Base-by-base conservation (phyloP, 1,140 invertebrate genomes). In the Scaptomyza graminum region DNA sequence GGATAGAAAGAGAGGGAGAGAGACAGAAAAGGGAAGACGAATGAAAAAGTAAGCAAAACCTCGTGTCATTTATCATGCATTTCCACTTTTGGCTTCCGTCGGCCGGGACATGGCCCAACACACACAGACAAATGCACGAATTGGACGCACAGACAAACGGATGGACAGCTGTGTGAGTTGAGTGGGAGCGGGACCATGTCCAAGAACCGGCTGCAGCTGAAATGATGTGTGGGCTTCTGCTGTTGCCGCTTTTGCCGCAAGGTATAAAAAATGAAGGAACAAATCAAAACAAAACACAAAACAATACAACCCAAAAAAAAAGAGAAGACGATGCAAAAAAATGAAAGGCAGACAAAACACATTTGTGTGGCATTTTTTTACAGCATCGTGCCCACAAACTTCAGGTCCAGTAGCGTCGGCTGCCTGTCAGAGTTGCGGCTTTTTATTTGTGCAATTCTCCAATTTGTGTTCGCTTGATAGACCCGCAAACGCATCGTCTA, bases 61-160 rank as follows among this genome's bases (percentile, higher is more conserved):
- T 83, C 78, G 72, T 88, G 83, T 88, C 83, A 88, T 88, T 88
- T 88, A 88, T 88, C 83, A 88, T 88, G 83, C 83, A 88, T 88
- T 88, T 88, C 83, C 83, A 88, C 83, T 88, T 88, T 88, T 88
- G 83, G 83, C 83, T 88, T 88, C 83, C 83, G 83, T 79, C 83
- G 79, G 72, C 83, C 79, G 65, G 78, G 79, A 82, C 67, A 66
- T 73, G 75, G 68, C 82, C 78, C 74, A 44, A 34, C 31, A 34
- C 31, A 66, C 78, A 78, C 81, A 87, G 57, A 81, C 77, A 62
- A 79, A 83, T 83, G 79, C 66, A 83, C 67, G 47, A 44, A 51
- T 22, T 34, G 55, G 18, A 65, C 63, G 37, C 52, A 57, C 47
- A 44, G 75, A 70, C 63, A 80, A 64, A 43, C 55, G 44, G 66